These are phyloP conservation scores for Diadema setosum DNA, from an alignment of 35 echinoderm and acorn worm species.

Conservation along the genomic window DNA sequence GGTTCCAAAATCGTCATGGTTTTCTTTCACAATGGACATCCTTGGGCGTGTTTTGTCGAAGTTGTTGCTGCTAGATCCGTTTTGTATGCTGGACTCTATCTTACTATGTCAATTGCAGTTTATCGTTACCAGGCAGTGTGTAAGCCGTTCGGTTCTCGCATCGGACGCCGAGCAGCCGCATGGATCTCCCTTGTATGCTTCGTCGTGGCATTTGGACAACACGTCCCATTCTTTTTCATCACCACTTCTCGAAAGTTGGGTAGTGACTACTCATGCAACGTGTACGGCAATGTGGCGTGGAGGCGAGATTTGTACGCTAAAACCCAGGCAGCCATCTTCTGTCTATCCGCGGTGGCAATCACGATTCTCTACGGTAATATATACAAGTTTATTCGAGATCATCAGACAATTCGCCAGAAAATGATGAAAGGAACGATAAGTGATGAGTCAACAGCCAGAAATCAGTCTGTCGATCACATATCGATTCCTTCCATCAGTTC, in stretches of 20 bases:
- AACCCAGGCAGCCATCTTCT: not conserved
- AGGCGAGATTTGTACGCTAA: not conserved
- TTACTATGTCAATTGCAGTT: not conserved
- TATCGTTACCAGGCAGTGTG: not conserved
- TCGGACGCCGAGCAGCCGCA: not conserved
- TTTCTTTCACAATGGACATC: not conserved
- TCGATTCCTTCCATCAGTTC: too few species aligned
- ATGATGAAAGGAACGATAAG: not conserved
- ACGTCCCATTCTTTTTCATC: slow-evolving; percentile 7
- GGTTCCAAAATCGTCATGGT: not conserved
- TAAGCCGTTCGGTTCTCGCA: not conserved
- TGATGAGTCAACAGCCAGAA: too few species aligned
- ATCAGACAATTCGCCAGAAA: not conserved
- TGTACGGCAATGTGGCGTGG: not conserved
- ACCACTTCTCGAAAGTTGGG: not conserved
- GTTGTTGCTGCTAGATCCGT: not conserved
- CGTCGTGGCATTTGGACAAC: not conserved
- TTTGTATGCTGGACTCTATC: not conserved
- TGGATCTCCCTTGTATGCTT: not conserved
- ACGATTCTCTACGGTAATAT: not conserved
- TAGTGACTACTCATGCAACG: not conserved
- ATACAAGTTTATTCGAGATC: not conserved
- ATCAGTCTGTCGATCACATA: too few species aligned
- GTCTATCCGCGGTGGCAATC: not conserved
- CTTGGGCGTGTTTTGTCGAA: not conserved